Conservation (phyloP, 2,888 invertebrate species). For the Heliconius sara region DNA sequence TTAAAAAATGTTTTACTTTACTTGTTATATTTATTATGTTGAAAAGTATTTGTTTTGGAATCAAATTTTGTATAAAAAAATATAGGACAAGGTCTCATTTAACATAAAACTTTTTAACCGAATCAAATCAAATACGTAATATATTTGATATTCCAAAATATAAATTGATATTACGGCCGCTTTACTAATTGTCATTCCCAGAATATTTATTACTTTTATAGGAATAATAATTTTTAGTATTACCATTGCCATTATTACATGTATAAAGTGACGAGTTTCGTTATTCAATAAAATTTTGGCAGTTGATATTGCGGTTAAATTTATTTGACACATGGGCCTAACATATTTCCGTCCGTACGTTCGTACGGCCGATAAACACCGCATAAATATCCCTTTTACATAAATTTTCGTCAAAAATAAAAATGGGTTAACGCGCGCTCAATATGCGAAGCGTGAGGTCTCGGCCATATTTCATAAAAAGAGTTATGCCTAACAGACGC, state of each 20-base stretch:
- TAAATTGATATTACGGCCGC: background rate
- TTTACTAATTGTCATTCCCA: background rate
- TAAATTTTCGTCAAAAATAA: conserved; percentile 58
- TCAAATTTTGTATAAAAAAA: too few relatives aligned
- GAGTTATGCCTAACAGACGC: conserved; percentile 38
- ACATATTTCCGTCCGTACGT: conserved; percentile 34
- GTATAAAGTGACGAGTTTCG: conserved; percentile 1
- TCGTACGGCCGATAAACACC: conserved; percentile 41
- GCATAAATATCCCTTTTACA: conserved; percentile 59
- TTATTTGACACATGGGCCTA: conserved; percentile 34
- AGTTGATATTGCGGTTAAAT: conserved; percentile 32
- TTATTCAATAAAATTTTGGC: conserved; percentile 27
- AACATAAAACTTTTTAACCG: too few relatives aligned
- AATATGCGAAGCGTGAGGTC: conserved; percentile 46
- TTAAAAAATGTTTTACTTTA: background rate
- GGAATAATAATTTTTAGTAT: background rate
- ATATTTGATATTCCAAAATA: too few relatives aligned
- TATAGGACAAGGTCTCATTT: too few relatives aligned
- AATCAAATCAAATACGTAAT: too few relatives aligned
- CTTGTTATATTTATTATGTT: background rate
- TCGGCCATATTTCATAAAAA: conserved; percentile 50
- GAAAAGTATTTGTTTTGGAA: too few relatives aligned
- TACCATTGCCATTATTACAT: background rate
- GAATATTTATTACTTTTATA: too few relatives aligned
- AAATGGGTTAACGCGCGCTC: conserved; percentile 49